Evolutionary conservation across 2,113 vertebrate species (phyloP).

Genomic region (Abramis brama): DNA sequence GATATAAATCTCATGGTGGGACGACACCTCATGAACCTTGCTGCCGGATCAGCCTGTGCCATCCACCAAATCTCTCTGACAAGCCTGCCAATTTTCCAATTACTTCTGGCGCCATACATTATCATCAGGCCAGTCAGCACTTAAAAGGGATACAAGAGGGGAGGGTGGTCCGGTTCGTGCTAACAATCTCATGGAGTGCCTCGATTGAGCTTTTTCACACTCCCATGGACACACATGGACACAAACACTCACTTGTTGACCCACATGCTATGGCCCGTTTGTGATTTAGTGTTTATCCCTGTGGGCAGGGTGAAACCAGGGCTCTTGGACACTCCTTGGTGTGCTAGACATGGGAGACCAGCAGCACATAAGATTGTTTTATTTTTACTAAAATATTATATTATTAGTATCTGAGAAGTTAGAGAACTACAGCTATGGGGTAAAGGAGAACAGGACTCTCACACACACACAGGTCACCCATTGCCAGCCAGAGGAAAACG

Average conservation of each 20-base stretch:
- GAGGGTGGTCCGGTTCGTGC: constrained; percentile 73
- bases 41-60: constrained; percentile 78
- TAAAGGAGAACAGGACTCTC: neutral
- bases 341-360: constrained; percentile 46
- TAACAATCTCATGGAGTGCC: constrained; percentile 82
- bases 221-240: constrained; percentile 22
- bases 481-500: neutral
- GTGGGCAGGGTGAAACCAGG: constrained; percentile 53
- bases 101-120: constrained; percentile 89
- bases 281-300: constrained; percentile 67
- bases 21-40: constrained; percentile 80
- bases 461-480: neutral
- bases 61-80: constrained; percentile 91
- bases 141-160: constrained; percentile 86
- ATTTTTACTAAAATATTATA: too few species aligned
- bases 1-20: constrained; percentile 85
- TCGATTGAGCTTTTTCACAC: constrained; percentile 63
- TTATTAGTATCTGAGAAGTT: neutral
- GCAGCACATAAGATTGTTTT: neutral
- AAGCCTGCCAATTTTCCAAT: constrained; percentile 97
- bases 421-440: neutral
- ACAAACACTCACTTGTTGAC: neutral
- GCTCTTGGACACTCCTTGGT: constrained; percentile 53
- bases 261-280: constrained; percentile 3
- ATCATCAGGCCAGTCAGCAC: constrained; percentile 86